These are phyloP conservation scores for Lacerta agilis DNA, from an alignment of 2,797 vertebrate species.

Conservation along the genomic window DNA sequence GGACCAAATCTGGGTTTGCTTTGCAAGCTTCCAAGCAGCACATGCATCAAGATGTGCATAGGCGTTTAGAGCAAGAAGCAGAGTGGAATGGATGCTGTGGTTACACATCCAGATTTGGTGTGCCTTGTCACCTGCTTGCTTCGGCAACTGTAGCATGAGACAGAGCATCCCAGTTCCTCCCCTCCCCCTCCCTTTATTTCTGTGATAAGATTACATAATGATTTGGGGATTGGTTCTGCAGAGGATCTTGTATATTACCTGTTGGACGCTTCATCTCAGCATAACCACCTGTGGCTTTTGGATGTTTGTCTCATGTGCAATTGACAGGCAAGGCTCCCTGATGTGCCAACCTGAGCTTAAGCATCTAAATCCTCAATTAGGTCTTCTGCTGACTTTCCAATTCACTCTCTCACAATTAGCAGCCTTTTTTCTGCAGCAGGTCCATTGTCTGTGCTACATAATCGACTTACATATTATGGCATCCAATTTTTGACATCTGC, in stretches of 20 bases:
- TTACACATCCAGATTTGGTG: background rate
- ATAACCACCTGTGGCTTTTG: background rate
- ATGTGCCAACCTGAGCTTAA: background rate
- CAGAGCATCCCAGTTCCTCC: background rate
- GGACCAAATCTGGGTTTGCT: background rate
- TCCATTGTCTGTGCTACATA: conserved; percentile 2
- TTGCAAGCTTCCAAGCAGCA: background rate
- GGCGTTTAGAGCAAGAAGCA: background rate
- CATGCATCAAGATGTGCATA: background rate
- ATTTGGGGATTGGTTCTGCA: background rate
- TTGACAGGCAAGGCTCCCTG: background rate
- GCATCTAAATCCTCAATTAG: background rate
- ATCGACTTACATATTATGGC: background rate
- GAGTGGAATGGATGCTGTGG: background rate
- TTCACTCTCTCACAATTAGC: background rate
- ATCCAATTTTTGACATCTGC: conserved; percentile 1
- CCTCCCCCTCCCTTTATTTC: background rate
- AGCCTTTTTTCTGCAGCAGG: background rate
- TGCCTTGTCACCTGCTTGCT: background rate
- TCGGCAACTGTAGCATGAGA: background rate
- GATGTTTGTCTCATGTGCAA: background rate
- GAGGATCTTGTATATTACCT: background rate
- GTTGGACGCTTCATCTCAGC: background rate
- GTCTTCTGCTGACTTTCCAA: background rate
- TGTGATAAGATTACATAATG: background rate